Evolutionary conservation across 2,113 vertebrate species (phyloP).

Genomic region (Atlantisia rogersi): DNA sequence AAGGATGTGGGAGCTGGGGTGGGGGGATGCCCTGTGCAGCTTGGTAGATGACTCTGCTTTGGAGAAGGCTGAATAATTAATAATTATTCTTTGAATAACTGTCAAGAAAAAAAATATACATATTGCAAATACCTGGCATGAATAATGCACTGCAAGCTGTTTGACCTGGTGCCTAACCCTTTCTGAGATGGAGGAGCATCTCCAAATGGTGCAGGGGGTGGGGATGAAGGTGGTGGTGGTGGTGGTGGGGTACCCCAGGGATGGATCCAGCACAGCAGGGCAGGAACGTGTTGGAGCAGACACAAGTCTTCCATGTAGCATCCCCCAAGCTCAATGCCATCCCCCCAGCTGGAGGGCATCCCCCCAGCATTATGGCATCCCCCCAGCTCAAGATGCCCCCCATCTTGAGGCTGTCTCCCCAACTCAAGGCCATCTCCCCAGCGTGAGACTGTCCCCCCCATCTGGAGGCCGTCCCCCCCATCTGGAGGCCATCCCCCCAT

Average conservation of each 20-base stretch:
- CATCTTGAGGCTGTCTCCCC: too few species aligned
- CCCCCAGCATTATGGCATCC: too few species aligned
- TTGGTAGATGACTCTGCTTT: neutral
- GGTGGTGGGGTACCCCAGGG: accelerated
- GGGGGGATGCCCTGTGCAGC: too few species aligned
- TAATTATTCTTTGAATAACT: neutral
- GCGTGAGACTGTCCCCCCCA: too few species aligned
- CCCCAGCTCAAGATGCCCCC: too few species aligned
- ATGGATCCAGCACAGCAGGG: neutral
- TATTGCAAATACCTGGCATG: neutral
- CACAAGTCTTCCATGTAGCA: neutral
- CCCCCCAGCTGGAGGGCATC: too few species aligned
- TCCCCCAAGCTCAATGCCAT: neutral
- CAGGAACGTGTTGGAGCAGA: neutral
- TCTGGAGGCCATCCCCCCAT: too few species aligned
- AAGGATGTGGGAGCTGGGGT: accelerated
- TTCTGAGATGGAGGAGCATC: neutral
- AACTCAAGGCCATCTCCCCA: too few species aligned
- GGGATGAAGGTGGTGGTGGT: accelerated
- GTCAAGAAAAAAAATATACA: neutral
- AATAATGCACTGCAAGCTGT: neutral
- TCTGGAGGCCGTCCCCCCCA: too few species aligned
- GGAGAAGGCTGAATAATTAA: neutral
- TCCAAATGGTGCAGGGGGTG: accelerated
- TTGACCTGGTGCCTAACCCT: neutral